Evolutionary conservation across 1,140 invertebrate species (phyloP).

Genomic region (Euglossa dilemma): DNA sequence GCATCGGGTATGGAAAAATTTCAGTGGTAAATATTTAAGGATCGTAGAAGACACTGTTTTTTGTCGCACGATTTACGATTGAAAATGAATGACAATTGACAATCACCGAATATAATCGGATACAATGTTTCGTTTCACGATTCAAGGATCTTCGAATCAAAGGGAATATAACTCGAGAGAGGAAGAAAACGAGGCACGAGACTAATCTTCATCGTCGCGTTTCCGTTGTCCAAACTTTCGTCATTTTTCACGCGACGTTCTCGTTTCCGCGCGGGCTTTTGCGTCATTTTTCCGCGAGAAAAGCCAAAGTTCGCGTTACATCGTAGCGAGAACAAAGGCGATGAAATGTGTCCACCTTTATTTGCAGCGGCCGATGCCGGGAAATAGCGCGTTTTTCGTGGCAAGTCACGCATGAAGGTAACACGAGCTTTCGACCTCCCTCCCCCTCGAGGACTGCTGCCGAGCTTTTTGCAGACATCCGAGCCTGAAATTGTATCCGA

Average conservation of each 20-base stretch:
- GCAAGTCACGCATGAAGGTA: constrained; percentile 44
- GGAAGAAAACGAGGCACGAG: too few relatives aligned
- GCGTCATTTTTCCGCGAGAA: neutral
- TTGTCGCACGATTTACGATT: too few relatives aligned
- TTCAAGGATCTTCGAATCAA: neutral
- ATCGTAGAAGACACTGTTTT: too few relatives aligned
- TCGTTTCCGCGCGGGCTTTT: neutral
- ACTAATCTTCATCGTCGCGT: neutral
- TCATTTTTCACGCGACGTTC: neutral
- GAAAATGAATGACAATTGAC: too few relatives aligned
- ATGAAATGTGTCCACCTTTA: constrained; percentile 14
- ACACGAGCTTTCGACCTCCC: constrained; percentile 9
- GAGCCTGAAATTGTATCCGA: constrained; percentile 51
- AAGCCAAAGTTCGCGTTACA: neutral
- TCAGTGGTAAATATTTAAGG: too few relatives aligned
- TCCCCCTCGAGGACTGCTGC: constrained; percentile 19
- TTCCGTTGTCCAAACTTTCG: neutral
- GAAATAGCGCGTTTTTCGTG: constrained; percentile 37
- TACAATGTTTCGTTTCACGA: too few relatives aligned
- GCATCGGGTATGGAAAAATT: too few relatives aligned
- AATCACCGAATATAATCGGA: too few relatives aligned
- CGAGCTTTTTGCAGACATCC: constrained; percentile 40
- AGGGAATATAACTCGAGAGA: too few relatives aligned
- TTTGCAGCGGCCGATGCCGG: constrained; percentile 1
- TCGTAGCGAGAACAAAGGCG: constrained; percentile 10